A percentile compares a stretch with the other conserved stretches of the same genome.
Evolutionary conservation across 2,113 vertebrate genomes (phyloP).

Genomic region (Apistogramma diplotaenia): DNA sequence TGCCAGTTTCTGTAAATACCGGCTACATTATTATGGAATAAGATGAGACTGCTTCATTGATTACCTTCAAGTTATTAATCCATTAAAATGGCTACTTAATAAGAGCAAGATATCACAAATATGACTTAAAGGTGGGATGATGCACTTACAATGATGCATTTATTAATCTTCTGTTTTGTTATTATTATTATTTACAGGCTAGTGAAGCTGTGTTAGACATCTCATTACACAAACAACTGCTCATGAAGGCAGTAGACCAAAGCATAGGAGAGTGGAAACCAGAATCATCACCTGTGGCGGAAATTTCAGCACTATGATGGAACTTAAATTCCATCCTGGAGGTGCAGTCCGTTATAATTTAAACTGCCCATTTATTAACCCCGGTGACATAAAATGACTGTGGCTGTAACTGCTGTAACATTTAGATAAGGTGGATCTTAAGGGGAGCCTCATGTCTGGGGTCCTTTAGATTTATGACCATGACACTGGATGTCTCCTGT

Average conservation of each 20-base stretch:
- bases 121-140: background rate
- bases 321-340: background rate
- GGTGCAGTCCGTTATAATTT: background rate
- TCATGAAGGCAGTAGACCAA: background rate
- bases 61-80: background rate
- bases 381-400: background rate
- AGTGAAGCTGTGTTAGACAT: background rate
- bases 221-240: background rate
- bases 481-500: background rate
- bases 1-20: background rate
- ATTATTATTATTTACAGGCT: background rate
- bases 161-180: background rate
- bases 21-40: no score
- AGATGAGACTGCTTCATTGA: background rate
- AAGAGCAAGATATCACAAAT: background rate
- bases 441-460: background rate
- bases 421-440: slow-evolving; percentile 31
- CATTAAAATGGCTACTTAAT: background rate
- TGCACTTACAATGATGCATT: background rate
- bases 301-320: background rate
- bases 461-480: slow-evolving; percentile 33
- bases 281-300: background rate
- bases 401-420: slow-evolving; percentile 12
- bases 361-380: slow-evolving; percentile 16
- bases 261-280: background rate